phyloP scores from a whole-genome alignment of 2,888 invertebrate genomes.

The Hybos culiciformis region DNA sequence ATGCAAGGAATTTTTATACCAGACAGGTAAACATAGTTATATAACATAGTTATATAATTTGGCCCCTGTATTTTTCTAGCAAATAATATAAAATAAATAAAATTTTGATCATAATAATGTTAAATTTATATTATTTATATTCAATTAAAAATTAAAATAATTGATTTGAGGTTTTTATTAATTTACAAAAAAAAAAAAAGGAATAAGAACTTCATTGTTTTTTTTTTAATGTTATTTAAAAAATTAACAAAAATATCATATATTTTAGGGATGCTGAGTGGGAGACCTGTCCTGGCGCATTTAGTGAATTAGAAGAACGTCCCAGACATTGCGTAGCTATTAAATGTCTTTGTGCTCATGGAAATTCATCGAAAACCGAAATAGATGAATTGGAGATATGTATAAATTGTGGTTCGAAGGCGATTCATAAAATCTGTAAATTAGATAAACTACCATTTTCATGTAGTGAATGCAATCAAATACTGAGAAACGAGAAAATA shows the following conservation, averaged over 20 bases:
- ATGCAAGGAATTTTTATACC: slow-evolving; percentile 64
- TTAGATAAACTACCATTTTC: not conserved
- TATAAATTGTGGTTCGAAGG: slow-evolving; percentile 23
- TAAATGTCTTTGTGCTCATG: slow-evolving; percentile 46
- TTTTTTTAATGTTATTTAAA: not conserved
- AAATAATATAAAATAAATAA: no score
- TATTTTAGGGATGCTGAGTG: slow-evolving; percentile 62
- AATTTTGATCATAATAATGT: no score
- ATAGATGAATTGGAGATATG: slow-evolving; percentile 19
- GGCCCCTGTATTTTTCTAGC: no score
- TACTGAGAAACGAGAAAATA: no score
- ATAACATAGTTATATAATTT: not conserved
- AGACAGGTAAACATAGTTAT: slow-evolving; percentile 46
- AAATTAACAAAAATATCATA: slow-evolving; percentile 2
- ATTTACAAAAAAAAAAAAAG: no score
- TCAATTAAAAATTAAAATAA: no score
- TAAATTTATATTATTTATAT: no score
- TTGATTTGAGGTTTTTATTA: not conserved
- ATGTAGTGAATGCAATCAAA: slow-evolving; percentile 8
- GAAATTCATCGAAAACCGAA: slow-evolving; percentile 33
- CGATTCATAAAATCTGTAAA: slow-evolving; percentile 14
- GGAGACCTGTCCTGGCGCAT: slow-evolving; percentile 67
- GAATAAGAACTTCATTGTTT: not conserved
- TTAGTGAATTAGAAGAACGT: slow-evolving; percentile 51
- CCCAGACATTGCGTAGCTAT: slow-evolving; percentile 45